Evolutionary conservation across 1,140 invertebrate genomes (phyloP), one percentile per base, ranked within the genome.

Genomic region (Ostrea edulis): DNA sequence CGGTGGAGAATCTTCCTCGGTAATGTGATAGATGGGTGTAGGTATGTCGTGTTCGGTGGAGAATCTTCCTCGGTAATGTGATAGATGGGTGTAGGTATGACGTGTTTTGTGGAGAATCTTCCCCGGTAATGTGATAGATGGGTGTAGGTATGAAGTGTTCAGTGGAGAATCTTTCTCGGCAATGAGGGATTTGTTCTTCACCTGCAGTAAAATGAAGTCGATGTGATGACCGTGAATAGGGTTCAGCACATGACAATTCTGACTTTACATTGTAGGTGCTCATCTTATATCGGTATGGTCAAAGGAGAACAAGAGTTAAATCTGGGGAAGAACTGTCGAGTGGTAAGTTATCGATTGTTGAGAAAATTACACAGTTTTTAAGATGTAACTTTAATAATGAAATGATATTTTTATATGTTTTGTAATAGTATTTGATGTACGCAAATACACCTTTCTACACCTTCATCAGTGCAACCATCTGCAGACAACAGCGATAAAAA

Each of bases 261-360:
- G 14, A 81, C 29, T 5, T 81, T 29, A 29, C 29, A 35, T 81
- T 81, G 2, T 22, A 91, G 92, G 17, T 93, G 92, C 88, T 92
- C 89, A 3, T 92, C 91, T 17, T 89, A 89, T n/a, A 90, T 92
- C 71, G 92, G 92, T 17, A 92, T 92, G 91, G 84, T 88, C 9
- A 91, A 91, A 35, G 91, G 91, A 0, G 44, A 81, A 25, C 92
- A 93, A 82, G 82, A 87, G 22, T 89, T 93, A 8, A 87, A 82
- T 29, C 88, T 93, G 14, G 92, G 90, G 1, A 55, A 68, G 20
- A 89, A 88, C 17, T 93, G 92, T 58, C 89, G 92, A 53, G 58
- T 89, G 14, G 92, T 93, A 89, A 91, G 91, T 90, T 20, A 20
- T 71, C 9, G 9, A 1, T 14, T 71, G n/a, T 35, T 29, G 20